A percentile compares a stretch with the other conserved stretches of the same genome.
Conservation (phyloP, 2,888 invertebrate species). For the Epinotia brunnichana region DNA sequence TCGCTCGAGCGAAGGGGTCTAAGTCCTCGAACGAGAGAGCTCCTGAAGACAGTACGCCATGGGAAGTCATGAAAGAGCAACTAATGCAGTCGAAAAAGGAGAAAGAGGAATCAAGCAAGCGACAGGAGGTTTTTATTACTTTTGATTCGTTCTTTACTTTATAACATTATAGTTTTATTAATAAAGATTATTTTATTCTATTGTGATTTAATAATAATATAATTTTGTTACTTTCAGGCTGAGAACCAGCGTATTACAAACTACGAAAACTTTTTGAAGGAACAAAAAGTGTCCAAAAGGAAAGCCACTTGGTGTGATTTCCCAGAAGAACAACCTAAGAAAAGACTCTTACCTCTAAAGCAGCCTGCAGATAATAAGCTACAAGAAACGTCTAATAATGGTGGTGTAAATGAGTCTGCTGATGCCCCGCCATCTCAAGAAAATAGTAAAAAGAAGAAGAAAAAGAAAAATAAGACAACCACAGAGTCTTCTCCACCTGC, state of each 20-base stretch:
- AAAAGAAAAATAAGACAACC: slow-evolving; percentile 27
- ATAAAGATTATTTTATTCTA: neutral
- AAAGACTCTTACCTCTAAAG: slow-evolving; percentile 48
- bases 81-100: slow-evolving; percentile 80
- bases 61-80: slow-evolving; percentile 88
- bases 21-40: slow-evolving; percentile 88
- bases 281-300: slow-evolving; percentile 74
- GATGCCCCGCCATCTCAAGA: slow-evolving; percentile 20
- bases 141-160: neutral
- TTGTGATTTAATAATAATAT: too few relatives aligned
- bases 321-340: slow-evolving; percentile 67
- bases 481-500: neutral
- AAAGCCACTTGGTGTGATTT: slow-evolving; percentile 84
- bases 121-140: slow-evolving; percentile 62
- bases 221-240: slow-evolving; percentile 70
- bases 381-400: slow-evolving; percentile 34
- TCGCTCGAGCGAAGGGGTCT: slow-evolving; percentile 89
- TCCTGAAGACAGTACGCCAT: slow-evolving; percentile 88
- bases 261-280: slow-evolving; percentile 80
- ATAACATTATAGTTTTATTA: neutral
- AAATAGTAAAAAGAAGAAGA: slow-evolving; percentile 41
- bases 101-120: slow-evolving; percentile 69
- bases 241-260: slow-evolving; percentile 79
- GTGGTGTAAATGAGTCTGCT: slow-evolving; percentile 33
- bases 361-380: slow-evolving; percentile 33